Percentiles rank a stretch among this genome's conserved stretches.
Conservation (phyloP, 2,113 vertebrate genomes). For the Pogonocichla stellata region DNA sequence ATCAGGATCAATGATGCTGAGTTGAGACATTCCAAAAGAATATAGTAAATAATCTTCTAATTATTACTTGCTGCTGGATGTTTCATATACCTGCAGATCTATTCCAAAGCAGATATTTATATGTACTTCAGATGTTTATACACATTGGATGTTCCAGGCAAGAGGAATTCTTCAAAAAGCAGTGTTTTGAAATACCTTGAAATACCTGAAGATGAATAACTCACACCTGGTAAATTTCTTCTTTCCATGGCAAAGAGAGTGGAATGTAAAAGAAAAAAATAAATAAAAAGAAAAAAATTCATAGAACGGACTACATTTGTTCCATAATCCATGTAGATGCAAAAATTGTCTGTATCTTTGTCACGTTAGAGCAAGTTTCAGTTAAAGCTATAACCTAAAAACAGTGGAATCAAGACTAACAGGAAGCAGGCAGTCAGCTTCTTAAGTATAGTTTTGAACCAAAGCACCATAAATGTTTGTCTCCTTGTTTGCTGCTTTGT, state of each 20-base stretch:
- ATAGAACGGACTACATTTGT: neutral
- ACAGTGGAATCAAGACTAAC: neutral
- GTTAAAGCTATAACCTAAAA: neutral
- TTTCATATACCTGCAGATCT: neutral
- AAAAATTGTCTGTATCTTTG: neutral
- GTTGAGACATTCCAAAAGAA: neutral
- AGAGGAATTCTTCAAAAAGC: neutral
- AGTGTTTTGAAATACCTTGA: neutral
- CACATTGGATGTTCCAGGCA: neutral
- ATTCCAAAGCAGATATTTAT: neutral
- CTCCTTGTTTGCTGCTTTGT: neutral
- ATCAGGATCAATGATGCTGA: neutral
- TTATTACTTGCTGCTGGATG: neutral
- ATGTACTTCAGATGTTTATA: neutral
- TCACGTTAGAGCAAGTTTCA: neutral
- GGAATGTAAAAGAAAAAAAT: neutral
- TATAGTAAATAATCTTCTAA: neutral
- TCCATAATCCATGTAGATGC: neutral
- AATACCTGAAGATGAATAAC: neutral
- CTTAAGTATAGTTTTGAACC: neutral
- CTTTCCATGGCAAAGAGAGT: neutral
- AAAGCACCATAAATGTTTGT: neutral
- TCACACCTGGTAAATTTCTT: neutral
- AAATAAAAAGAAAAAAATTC: neutral
- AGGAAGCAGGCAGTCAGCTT: neutral